Evolutionary conservation across 2,113 vertebrate genomes (phyloP), one percentile per base, ranked within the genome.

Genomic region (Redunca redunca): DNA sequence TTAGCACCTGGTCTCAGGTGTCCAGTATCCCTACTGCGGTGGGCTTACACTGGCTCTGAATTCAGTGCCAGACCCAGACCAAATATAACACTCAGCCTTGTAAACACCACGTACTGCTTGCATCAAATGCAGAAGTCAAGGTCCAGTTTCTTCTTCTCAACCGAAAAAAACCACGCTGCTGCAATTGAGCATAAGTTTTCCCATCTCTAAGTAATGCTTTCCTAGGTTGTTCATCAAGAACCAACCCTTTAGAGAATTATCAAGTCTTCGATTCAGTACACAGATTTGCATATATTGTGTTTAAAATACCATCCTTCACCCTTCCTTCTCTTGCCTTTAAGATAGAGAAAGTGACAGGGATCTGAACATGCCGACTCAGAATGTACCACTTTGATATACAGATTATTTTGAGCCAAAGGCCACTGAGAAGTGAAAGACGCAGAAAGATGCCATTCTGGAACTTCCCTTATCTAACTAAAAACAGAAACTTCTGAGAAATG

Each of bases 371-470:
- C 30, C 48, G n/a, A 4, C 17, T 33, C 48, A 23, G 1, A 23
- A 81, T 2, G 46, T 48, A 58, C 58, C 28, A 14, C 12, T n/a
- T 25, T 5, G 40, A 46, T 46, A 15, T 14, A n/a, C 12, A n/a
- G 28, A 23, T 87, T 15, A 6, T 64, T 87, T 33, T 48, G 58
- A 15, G 19, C 19, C 15, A 36, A 17, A 46, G 83, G 55, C 55
- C 55, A 2, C 1, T 9, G 43, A 3, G 0, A 25, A 5, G 4
- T 2, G 1, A 25, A 1, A 1, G 3, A 33, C 14, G 26, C 57
- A 46, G 85, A 43, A 12, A 9, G 0, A 14, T 25, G 58, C 28
- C 43, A 3, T 50, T 5, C 30, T 15, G 19, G 43, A 48, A 21
- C 43, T 33, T 15, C 30, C 19, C 43, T 50, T 23, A 15, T 87